Evolutionary conservation across 53 echinoderm and acorn worm genomes (phyloP).

Genomic region (Paracentrotus lividus): DNA sequence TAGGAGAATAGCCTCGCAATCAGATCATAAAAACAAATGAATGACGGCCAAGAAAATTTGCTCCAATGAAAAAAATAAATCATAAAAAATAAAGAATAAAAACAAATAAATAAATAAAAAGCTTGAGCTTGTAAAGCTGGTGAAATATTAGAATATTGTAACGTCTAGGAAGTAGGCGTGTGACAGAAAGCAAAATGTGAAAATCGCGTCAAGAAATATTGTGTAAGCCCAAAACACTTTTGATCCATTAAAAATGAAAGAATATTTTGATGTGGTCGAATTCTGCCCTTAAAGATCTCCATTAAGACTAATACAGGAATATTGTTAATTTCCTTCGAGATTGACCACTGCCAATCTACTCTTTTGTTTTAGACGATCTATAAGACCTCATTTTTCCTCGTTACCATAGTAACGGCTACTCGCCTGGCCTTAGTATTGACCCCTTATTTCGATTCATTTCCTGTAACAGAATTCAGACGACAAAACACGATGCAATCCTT

Average conservation of each 20-base stretch:
- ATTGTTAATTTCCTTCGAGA: not conserved
- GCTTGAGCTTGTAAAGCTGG: too few species aligned
- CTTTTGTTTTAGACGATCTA: not conserved
- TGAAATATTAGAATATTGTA: not conserved
- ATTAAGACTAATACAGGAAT: slow-evolving; percentile 17
- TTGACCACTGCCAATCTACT: not conserved
- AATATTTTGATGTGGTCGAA: not conserved
- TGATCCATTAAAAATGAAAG: not conserved
- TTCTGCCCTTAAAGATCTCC: slow-evolving; percentile 1
- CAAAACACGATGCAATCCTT: not conserved
- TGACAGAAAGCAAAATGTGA: not conserved
- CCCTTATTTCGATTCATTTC: slow-evolving; percentile 18
- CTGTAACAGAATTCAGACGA: not conserved
- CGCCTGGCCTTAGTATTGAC: not conserved
- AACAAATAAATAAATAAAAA: too few species aligned
- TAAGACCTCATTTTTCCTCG: not conserved
- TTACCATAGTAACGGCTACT: not conserved
- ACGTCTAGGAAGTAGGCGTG: not conserved
- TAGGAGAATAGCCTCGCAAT: too few species aligned
- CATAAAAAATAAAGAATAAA: too few species aligned
- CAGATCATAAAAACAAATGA: too few species aligned
- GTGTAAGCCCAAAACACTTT: not conserved
- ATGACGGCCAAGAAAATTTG: too few species aligned
- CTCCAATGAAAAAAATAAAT: too few species aligned
- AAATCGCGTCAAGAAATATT: not conserved